A percentile compares a stretch with the other conserved stretches of the same genome.
phyloP scores from a whole-genome alignment of 2,888 invertebrate species.

The Smittia sp. region DNA sequence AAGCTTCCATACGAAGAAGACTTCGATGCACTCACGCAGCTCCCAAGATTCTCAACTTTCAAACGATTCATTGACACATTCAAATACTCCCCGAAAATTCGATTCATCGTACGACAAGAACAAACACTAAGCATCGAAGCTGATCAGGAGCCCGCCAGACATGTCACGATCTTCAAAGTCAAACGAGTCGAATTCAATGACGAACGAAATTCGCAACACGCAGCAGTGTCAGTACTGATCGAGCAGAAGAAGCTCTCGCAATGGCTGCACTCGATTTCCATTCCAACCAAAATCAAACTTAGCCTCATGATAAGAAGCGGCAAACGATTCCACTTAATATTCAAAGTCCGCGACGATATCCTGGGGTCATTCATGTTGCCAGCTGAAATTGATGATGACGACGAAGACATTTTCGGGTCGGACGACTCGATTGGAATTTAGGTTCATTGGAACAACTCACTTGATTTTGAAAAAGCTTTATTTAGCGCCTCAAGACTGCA shows the following conservation, averaged over 20 bases:
- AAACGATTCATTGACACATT: neutral
- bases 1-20: neutral
- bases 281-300: neutral
- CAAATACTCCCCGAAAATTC: neutral
- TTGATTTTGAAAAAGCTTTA: neutral
- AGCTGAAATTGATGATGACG: slow-evolving; percentile 1
- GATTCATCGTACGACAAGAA: neutral
- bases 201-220: neutral
- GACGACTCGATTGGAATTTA: neutral
- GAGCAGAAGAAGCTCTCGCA: neutral
- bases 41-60: neutral
- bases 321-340: neutral
- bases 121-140: neutral
- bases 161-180: neutral
- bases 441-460: neutral
- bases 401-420: neutral
- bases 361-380: neutral
- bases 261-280: neutral
- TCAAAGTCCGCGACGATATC: neutral
- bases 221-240: neutral
- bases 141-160: neutral
- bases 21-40: neutral
- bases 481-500: too few relatives aligned
- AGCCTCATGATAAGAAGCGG: neutral
- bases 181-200: neutral